phyloP scores from a whole-genome alignment of 2,888 invertebrate genomes.

The Zygaena filipendulae region DNA sequence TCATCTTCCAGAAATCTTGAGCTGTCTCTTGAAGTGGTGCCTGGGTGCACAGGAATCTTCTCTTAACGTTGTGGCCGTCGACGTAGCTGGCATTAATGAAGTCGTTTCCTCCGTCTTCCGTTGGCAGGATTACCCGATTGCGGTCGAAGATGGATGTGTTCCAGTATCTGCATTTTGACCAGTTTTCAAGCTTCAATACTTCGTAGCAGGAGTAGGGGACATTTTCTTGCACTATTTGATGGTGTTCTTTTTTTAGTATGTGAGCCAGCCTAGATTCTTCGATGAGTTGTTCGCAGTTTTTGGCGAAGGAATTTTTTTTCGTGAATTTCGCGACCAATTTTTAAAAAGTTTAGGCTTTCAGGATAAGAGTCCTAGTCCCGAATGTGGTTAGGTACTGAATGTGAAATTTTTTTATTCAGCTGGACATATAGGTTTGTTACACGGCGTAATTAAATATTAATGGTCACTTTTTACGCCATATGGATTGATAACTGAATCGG shows the following conservation, averaged over 20 bases:
- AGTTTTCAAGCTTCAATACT: constrained; percentile 2
- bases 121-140: constrained; percentile 4
- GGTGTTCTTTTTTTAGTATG: constrained; percentile 1
- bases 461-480: too few relatives aligned
- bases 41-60: constrained; percentile 9
- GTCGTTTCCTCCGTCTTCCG: constrained; percentile 5
- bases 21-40: constrained; percentile 9
- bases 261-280: too few relatives aligned
- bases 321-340: constrained; percentile 1
- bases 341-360: neutral
- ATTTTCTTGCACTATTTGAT: neutral
- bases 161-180: constrained; percentile 1
- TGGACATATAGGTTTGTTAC: too few relatives aligned
- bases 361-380: constrained; percentile 1
- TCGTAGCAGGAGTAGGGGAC: neutral
- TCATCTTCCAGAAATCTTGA: constrained; percentile 7
- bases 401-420: neutral
- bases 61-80: constrained; percentile 7
- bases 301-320: constrained; percentile 1
- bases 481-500: too few relatives aligned
- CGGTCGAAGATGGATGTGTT: constrained; percentile 4
- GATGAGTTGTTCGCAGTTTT: too few relatives aligned
- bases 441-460: too few relatives aligned
- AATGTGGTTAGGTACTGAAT: neutral
- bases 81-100: constrained; percentile 6